Evolutionary conservation across 64 coral and sea anemone genomes (phyloP).

Genomic region (Catalaphyllia jardinei): DNA sequence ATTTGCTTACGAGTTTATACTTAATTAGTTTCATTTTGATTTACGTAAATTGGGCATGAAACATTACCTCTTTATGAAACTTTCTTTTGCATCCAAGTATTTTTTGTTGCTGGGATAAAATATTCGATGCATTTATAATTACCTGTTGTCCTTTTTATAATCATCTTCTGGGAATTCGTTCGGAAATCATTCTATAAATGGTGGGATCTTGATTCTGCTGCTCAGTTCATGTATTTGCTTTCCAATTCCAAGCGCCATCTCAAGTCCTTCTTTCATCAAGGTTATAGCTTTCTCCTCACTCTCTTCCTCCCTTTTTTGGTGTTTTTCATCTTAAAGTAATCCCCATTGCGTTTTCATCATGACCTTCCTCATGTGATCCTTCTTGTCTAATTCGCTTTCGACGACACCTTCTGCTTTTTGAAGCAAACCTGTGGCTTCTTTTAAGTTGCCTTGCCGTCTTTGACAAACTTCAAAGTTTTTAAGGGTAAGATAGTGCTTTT

Average conservation of each 20-base stretch:
- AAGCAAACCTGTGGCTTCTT: not conserved
- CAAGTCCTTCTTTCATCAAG: not conserved
- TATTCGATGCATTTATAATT: no score
- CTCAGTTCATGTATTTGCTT: not conserved
- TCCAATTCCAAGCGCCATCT: not conserved
- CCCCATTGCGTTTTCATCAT: conserved; percentile 6
- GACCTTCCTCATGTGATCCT: conserved; percentile 25
- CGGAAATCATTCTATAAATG: not conserved
- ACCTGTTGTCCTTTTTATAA: no score
- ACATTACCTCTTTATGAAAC: no score
- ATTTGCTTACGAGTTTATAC: no score
- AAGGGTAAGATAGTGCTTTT: not conserved
- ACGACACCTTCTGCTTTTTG: not conserved
- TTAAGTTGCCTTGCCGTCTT: not conserved
- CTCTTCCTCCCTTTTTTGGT: not conserved
- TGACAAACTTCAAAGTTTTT: conserved; percentile 19
- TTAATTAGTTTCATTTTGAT: no score
- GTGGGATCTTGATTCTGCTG: not conserved
- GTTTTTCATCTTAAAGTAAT: not conserved
- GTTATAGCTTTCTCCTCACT: not conserved
- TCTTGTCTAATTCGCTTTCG: not conserved
- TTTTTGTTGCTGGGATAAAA: no score
- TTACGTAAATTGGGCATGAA: no score
- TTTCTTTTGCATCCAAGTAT: no score
- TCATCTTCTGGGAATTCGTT: not conserved